phyloP scores from a whole-genome alignment of 2,797 vertebrate species.

The Tamandua tetradactyla region DNA sequence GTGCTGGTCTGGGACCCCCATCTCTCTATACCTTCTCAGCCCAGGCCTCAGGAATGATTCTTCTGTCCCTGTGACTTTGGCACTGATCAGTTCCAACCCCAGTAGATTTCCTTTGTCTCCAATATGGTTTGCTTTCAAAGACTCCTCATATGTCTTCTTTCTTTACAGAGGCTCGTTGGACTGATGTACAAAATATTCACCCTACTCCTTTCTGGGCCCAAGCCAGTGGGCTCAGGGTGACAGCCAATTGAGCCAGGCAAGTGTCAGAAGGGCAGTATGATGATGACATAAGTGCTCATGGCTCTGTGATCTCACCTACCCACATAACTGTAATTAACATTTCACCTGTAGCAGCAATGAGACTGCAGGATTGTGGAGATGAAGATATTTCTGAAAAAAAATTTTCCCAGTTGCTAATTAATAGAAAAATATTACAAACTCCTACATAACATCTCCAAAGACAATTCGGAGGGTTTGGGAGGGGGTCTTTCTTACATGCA shows the following conservation, averaged over 20 bases:
- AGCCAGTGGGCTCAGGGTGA: not conserved
- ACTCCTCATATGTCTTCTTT: not conserved
- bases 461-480: not conserved
- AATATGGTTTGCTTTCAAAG: not conserved
- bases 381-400: not conserved
- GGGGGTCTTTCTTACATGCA: not conserved
- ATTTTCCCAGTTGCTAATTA: not conserved
- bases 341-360: not conserved
- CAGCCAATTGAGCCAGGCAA: not conserved
- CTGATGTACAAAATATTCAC: not conserved
- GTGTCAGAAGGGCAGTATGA: not conserved
- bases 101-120: not conserved
- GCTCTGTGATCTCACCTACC: not conserved
- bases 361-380: not conserved
- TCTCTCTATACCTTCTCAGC: not conserved
- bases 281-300: no score
- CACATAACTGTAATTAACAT: not conserved
- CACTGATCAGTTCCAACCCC: not conserved
- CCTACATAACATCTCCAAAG: not conserved
- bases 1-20: rapidly evolving
- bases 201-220: not conserved
- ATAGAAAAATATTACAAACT: not conserved
- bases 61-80: not conserved
- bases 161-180: not conserved
- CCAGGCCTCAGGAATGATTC: no score